phyloP scores from a whole-genome alignment of 2,797 vertebrate species.

The Hippoglossus hippoglossus region DNA sequence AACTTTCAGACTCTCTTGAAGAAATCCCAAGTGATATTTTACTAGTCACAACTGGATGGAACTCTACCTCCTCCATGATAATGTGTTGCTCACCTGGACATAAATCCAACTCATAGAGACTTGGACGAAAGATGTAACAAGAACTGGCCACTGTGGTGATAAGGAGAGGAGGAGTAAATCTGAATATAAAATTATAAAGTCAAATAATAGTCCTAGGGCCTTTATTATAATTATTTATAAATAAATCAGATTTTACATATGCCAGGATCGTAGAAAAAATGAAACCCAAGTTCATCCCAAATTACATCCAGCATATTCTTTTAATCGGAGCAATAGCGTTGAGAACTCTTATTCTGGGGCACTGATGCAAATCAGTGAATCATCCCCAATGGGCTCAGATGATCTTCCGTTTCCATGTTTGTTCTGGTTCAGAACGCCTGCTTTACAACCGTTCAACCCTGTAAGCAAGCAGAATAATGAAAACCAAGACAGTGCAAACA shows the following conservation, averaged over 20 bases:
- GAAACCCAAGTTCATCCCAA: neutral
- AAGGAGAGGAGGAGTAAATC: too few relatives aligned
- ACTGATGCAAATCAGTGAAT: neutral
- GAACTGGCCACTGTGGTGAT: too few relatives aligned
- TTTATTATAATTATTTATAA: neutral
- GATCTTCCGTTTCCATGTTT: neutral
- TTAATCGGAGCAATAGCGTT: neutral
- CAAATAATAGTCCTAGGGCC: neutral
- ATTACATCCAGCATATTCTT: neutral
- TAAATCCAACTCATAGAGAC: too few relatives aligned
- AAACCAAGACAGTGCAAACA: neutral
- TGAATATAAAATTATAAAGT: too few relatives aligned
- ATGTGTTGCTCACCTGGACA: neutral
- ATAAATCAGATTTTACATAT: neutral
- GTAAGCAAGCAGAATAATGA: conserved; percentile 25
- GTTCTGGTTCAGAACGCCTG: neutral
- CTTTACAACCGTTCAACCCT: conserved; percentile 4
- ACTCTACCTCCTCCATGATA: neutral
- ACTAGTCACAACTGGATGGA: too few relatives aligned
- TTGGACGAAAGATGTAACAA: too few relatives aligned
- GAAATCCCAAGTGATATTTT: too few relatives aligned
- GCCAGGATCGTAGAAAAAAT: neutral
- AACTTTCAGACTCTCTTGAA: too few relatives aligned
- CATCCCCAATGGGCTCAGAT: neutral
- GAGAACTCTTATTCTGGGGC: neutral